phyloP scores from a whole-genome alignment of 2,797 vertebrate species.

The Enteromius fasciolatus region DNA sequence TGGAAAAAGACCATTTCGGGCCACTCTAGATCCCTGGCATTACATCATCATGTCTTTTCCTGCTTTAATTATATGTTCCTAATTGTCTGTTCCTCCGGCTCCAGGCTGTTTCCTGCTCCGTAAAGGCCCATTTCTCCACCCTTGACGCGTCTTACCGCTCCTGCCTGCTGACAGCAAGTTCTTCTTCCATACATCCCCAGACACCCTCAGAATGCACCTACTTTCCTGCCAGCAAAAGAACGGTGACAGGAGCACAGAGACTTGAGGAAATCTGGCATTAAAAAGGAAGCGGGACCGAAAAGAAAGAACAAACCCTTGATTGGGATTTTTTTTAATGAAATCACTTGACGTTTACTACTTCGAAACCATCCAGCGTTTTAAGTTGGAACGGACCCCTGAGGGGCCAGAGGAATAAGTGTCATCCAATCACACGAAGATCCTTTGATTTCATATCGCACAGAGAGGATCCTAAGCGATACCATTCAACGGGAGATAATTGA shows the following conservation, averaged over 20 bases:
- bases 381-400: slow-evolving; percentile 22
- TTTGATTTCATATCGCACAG: slow-evolving; percentile 43
- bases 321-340: slow-evolving; percentile 31
- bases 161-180: slow-evolving; percentile 37
- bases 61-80: slow-evolving; percentile 41
- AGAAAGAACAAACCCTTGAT: slow-evolving; percentile 34
- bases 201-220: slow-evolving; percentile 33
- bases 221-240: slow-evolving; percentile 36
- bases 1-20: slow-evolving; percentile 2
- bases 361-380: slow-evolving; percentile 22
- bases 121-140: slow-evolving; percentile 41
- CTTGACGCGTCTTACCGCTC: slow-evolving; percentile 26
- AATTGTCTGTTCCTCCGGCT: slow-evolving; percentile 42
- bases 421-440: slow-evolving; percentile 42
- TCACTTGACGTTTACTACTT: slow-evolving; percentile 32
- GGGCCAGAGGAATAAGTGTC: slow-evolving; percentile 36
- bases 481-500: slow-evolving; percentile 49
- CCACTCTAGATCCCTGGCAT: slow-evolving; percentile 7
- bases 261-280: slow-evolving; percentile 33
- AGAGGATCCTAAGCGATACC: slow-evolving; percentile 39
- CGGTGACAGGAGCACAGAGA: slow-evolving; percentile 16
- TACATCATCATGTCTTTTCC: slow-evolving; percentile 41
- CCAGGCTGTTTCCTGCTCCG: slow-evolving; percentile 47
- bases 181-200: slow-evolving; percentile 40
- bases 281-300: slow-evolving; percentile 9